Evolutionary conservation across 2,113 vertebrate genomes (phyloP).

Genomic region (Nesogale talazaci): DNA sequence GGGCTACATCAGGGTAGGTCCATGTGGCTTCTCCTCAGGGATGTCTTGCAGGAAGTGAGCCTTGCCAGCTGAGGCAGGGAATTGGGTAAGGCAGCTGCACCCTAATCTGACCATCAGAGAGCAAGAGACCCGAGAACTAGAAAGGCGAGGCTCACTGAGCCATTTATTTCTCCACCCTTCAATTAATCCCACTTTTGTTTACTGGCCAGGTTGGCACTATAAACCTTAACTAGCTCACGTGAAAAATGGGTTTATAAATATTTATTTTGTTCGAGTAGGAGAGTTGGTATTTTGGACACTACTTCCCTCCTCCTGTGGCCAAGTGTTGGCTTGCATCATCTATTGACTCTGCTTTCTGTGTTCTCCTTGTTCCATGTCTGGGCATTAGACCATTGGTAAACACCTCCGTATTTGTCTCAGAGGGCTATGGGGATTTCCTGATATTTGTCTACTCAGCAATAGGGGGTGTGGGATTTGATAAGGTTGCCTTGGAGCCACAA

Average conservation of each 20-base stretch:
- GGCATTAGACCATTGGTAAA: neutral
- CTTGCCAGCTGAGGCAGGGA: no score
- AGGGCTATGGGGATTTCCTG: neutral
- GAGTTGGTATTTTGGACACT: neutral
- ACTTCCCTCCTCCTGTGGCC: neutral
- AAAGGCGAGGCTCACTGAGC: no score
- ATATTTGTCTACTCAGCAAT: neutral
- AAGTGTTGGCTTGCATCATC: neutral
- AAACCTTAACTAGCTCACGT: no score
- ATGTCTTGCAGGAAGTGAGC: no score
- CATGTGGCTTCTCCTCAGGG: no score
- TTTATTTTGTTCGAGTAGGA: neutral
- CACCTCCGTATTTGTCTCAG: neutral
- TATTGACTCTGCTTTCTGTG: neutral
- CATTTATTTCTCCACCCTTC: no score
- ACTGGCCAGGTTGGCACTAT: no score
- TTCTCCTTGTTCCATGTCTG: neutral
- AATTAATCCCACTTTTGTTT: no score
- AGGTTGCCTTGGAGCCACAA: neutral
- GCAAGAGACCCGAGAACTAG: no score
- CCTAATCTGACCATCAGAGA: no score
- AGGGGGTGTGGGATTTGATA: neutral
- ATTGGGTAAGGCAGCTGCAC: no score
- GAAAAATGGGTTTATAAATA: neutral
- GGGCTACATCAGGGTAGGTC: no score